phyloP scores from a whole-genome alignment of 2,113 vertebrate genomes.

The Chrysemys picta region DNA sequence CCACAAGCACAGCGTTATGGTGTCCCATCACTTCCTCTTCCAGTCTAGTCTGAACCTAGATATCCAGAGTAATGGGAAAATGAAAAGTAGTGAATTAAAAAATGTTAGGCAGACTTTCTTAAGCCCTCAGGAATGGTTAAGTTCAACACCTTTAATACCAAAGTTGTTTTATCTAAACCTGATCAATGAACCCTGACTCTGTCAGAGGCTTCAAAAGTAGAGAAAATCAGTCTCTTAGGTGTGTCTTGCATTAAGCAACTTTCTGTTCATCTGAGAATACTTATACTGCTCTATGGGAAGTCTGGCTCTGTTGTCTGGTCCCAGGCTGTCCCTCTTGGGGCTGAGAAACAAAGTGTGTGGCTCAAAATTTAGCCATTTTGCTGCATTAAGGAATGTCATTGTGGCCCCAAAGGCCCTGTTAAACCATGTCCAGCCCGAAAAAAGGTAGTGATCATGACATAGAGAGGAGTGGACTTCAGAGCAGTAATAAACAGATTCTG shows the following conservation, averaged over 20 bases:
- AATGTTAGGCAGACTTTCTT: not conserved
- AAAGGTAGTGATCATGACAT: not conserved
- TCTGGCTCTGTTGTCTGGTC: not conserved
- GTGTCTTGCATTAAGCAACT: not conserved
- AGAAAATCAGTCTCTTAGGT: not conserved
- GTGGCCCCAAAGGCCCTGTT: not conserved
- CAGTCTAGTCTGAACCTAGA: not conserved
- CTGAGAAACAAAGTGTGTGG: rapidly evolving
- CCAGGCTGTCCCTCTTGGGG: not conserved
- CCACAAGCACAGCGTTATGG: not conserved
- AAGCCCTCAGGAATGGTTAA: not conserved
- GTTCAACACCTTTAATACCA: not conserved
- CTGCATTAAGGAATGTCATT: not conserved
- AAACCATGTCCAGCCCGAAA: rapidly evolving
- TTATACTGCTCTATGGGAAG: not conserved
- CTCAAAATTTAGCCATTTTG: not conserved
- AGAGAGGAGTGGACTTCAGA: not conserved
- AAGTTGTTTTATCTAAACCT: not conserved
- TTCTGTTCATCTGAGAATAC: not conserved
- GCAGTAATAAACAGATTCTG: not conserved
- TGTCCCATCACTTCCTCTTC: not conserved
- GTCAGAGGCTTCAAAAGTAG: not conserved
- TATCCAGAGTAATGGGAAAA: not conserved
- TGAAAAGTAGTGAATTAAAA: not conserved
- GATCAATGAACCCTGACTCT: not conserved